Evolutionary conservation across 2,888 invertebrate genomes (phyloP), one percentile per base, ranked within the genome.

Genomic region (Metellina segmentata): DNA sequence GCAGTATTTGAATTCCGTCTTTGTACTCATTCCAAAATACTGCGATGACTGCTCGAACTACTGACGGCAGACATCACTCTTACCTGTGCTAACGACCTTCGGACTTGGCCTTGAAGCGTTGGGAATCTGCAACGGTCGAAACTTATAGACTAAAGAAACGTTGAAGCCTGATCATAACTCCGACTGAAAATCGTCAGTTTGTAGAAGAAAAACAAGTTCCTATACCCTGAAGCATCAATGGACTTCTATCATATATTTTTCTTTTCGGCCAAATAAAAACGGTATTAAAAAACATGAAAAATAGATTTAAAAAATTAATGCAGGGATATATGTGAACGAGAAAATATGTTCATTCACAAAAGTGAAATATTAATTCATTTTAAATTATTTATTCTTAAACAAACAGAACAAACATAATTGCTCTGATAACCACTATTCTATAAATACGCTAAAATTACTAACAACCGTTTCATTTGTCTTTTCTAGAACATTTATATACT

Each of bases 71-170:
- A 81, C 72, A 19, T 51, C 71, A 20, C 72, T 61, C 51, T 71
- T 78, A 52, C 69, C 83, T 34, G 78, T 82, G 83, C 78, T 89
- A 89, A 82, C 72, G 87, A 91, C 91, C 91, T 91, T 91, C 91
- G 78, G 6, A 16, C n/a, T 19, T 90, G 90, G 87, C 91, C 91
- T 91, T 91, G 91, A 82, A n/a, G 72, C 19, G 53, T 7, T 61
- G 34, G 69, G 34, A 81, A 82, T 70, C 49, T 48, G 7, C 83
- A 89, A 89, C 89, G 89, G 78, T 48, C 71, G 34, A 9, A 51
- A 11, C 34, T 34, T 2, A 2, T 34, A 34, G 81, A 34, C 81
- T 51, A 20, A 70, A 8, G n/a, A 53, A 79, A 79, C 61, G 61
- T 61, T 61, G 61, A 61, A 16, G 9, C 16, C 61, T 16, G 13